Percentiles rank a stretch among this genome's conserved stretches.
Conservation (phyloP, 2,888 invertebrate species). For the Rhingia rostrata region DNA sequence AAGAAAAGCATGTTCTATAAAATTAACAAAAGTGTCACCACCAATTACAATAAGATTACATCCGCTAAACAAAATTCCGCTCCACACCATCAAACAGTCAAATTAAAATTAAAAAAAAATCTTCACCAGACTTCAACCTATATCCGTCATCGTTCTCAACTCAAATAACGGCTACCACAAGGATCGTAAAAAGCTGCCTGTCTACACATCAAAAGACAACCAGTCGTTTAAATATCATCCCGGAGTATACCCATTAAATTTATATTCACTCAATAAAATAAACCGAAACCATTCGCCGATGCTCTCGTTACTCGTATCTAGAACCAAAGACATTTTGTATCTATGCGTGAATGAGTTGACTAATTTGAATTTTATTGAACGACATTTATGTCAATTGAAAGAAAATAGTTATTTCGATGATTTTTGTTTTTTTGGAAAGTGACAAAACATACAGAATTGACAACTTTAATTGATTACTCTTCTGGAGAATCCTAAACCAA, state of each 20-base stretch:
- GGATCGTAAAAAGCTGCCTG: slow-evolving; percentile 30
- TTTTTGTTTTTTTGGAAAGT: slow-evolving; percentile 2
- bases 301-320: slow-evolving; percentile 4
- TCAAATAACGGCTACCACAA: slow-evolving; percentile 19
- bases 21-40: neutral
- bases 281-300: neutral
- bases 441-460: slow-evolving; percentile 2
- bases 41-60: neutral
- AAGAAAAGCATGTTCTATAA: too few relatives aligned
- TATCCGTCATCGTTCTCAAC: slow-evolving; percentile 15
- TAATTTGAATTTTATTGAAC: slow-evolving; percentile 38
- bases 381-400: slow-evolving; percentile 43
- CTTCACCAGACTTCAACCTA: neutral
- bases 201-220: slow-evolving; percentile 27
- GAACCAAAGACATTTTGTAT: slow-evolving; percentile 22
- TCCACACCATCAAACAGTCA: neutral
- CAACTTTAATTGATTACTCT: slow-evolving; percentile 12
- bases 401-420: neutral
- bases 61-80: neutral
- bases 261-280: slow-evolving; percentile 27
- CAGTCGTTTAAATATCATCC: neutral
- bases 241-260: slow-evolving; percentile 30
- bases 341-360: slow-evolving; percentile 20
- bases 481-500: neutral
- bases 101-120: slow-evolving; percentile 5